Evolutionary conservation across 2,113 vertebrate genomes (phyloP), one percentile per base, ranked within the genome.

Genomic region (Ctenodactylus gundi): DNA sequence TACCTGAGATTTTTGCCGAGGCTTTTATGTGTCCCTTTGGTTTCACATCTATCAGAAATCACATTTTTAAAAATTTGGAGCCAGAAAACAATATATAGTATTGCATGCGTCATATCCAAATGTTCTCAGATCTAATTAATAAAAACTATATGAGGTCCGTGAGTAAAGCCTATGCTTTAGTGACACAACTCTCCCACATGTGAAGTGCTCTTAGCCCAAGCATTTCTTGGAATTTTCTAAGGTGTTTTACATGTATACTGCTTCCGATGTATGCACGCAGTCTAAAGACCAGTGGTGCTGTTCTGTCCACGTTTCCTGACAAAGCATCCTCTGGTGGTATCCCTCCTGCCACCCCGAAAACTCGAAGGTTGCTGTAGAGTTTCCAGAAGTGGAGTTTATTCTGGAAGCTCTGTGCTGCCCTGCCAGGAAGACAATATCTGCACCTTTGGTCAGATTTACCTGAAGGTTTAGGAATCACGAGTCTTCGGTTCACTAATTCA

Each of bases 11-110:
- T 76, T 58, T 73, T 3, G 46, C 41, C 55, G 73, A 88, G 53
- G 46, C 27, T 88, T 93, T 2, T 25, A 27, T 70, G 77, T 91
- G 67, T 31, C 34, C 21, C 46, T 90, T 90, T 85, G 60, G 55
- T 75, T 87, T 68, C 27, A 86, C n/a, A 84, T 75, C 60, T 85
- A 41, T 76, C 31, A 77, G 49, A 95, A 90, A 76, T 15, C n/a
- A 72, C 46, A 2, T 39, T 70, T 64, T 88, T 44, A 55, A 31
- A n/a, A 7, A 67, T 88, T 88, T 94, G 20, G 29, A 41, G 20
- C 75, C 53, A 90, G 68, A 73, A 44, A 90, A 62, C 2, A 85
- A 10, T 51, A 29, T 20, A 51, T 36, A 17, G 9, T n/a, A 34
- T 62, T 80, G 67, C 51, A 55, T 70, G 8, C 46, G 46, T 60